phyloP scores from a whole-genome alignment of 2,113 vertebrate genomes.

The Promerops cafer region DNA sequence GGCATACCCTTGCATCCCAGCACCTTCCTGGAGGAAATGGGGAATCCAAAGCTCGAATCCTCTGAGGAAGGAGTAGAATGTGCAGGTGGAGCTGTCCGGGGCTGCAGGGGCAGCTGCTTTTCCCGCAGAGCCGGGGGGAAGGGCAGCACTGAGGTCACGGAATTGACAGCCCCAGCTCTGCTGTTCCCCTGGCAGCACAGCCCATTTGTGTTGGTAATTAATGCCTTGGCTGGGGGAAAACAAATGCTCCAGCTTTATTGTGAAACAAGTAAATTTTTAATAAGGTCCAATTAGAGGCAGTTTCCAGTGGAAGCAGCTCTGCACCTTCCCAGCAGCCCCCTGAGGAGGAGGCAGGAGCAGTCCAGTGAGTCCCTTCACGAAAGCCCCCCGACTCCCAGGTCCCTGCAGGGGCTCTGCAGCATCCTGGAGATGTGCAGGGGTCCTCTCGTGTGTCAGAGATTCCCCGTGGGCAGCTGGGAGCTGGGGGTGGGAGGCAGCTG shows the following conservation, averaged over 20 bases:
- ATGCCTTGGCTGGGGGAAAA: constrained; percentile 13
- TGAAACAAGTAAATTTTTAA: constrained; percentile 51
- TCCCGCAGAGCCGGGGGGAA: not conserved
- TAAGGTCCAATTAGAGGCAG: constrained; percentile 23
- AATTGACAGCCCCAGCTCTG: not conserved
- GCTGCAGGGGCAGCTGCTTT: not conserved
- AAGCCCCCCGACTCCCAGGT: too few species aligned
- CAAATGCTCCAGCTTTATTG: constrained; percentile 25
- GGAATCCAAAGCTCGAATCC: not conserved
- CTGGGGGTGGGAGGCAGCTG: not conserved
- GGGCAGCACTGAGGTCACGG: not conserved
- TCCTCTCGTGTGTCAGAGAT: fast-evolving
- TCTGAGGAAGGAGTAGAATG: not conserved
- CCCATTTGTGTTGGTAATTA: constrained; percentile 16
- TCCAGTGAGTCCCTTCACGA: not conserved
- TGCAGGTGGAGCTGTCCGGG: not conserved
- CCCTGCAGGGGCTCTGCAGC: not conserved
- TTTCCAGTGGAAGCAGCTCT: not conserved
- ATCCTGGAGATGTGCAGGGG: not conserved
- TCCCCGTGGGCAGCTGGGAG: not conserved
- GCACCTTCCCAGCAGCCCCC: not conserved
- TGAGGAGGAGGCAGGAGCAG: not conserved
- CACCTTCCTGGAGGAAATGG: not conserved
- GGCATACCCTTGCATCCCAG: not conserved
- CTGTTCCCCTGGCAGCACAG: not conserved